Evolutionary conservation across 2,888 invertebrate genomes (phyloP).

Genomic region (Disparrhopalites patrizii): DNA sequence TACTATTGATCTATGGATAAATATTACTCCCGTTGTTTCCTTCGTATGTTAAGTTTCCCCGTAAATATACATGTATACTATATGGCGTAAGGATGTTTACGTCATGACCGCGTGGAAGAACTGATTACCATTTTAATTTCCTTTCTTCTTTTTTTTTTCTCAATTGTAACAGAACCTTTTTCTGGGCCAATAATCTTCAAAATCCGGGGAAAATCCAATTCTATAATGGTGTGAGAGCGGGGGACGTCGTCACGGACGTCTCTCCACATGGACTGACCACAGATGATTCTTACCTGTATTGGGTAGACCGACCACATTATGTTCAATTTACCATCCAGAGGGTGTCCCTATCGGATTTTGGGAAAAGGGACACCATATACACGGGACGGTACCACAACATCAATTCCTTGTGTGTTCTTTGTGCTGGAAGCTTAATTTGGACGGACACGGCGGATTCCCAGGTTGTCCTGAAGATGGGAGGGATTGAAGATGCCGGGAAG

Average conservation of each 20-base stretch:
- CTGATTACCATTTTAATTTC: too few species aligned
- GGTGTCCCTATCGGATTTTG: neutral
- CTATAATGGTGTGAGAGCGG: neutral
- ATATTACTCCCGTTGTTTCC: too few species aligned
- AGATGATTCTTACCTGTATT: conserved; percentile 19
- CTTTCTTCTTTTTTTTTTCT: neutral
- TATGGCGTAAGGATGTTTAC: too few species aligned
- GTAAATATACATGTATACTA: too few species aligned
- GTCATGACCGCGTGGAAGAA: too few species aligned
- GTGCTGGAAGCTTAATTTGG: neutral
- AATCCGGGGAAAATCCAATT: neutral
- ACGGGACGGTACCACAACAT: neutral
- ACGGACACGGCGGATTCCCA: too few species aligned
- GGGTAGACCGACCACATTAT: neutral
- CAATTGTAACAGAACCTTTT: neutral
- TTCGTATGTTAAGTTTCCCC: too few species aligned
- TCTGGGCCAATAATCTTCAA: neutral
- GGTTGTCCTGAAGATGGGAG: too few species aligned
- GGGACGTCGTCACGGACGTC: neutral
- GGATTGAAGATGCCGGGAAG: too few species aligned
- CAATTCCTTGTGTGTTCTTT: neutral
- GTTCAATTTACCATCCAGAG: neutral
- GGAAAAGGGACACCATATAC: neutral
- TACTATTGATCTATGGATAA: too few species aligned
- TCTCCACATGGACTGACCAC: conserved; percentile 2